A percentile compares a stretch with the other conserved stretches of the same genome.
phyloP scores from a whole-genome alignment of 2,888 invertebrate genomes.

The Acronicta aceris region DNA sequence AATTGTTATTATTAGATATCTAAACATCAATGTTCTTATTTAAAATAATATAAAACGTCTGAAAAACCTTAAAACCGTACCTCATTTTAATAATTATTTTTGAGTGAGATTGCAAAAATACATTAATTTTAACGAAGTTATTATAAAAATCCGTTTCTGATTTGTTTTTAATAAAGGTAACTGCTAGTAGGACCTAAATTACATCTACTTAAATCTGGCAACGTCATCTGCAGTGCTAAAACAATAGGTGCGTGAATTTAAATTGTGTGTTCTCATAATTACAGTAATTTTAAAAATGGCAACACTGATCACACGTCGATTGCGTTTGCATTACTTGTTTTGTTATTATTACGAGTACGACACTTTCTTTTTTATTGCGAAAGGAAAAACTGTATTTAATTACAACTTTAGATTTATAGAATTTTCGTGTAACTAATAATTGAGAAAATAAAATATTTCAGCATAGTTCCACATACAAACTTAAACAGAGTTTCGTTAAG shows the following conservation, averaged over 20 bases:
- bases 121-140: no score
- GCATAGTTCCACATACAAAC: no score
- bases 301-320: conserved; percentile 7
- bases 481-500: no score
- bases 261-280: conserved; percentile 22
- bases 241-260: conserved; percentile 15
- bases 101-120: no score
- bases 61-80: no score
- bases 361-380: conserved; percentile 8
- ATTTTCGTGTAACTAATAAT: no score
- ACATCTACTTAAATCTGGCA: conserved; percentile 8
- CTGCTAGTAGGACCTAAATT: conserved; percentile 7
- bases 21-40: no score
- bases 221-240: conserved; percentile 1
- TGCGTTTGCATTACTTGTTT: neutral
- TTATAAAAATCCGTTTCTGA: conserved; percentile 8
- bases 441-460: no score
- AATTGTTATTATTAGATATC: no score
- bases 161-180: conserved; percentile 24
- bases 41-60: no score
- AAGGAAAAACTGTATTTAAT: neutral
- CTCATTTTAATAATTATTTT: no score
- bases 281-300: conserved; percentile 15
- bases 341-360: neutral
- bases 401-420: no score